These are phyloP conservation scores for Sardina pilchardus DNA, from an alignment of 2,113 vertebrate species.

Conservation along the genomic window DNA sequence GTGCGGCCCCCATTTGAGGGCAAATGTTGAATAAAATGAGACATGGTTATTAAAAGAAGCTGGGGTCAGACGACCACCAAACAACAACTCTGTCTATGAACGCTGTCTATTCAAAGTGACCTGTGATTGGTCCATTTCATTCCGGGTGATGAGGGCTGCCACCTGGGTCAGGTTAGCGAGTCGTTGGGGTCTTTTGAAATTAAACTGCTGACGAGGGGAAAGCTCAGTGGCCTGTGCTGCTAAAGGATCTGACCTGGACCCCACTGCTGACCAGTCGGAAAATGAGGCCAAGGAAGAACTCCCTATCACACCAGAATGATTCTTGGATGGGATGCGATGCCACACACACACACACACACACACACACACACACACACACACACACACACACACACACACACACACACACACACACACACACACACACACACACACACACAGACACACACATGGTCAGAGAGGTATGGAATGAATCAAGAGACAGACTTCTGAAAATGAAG, in stretches of 20 bases:
- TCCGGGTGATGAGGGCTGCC: background rate
- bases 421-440: background rate
- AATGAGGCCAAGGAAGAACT: slow-evolving; percentile 9
- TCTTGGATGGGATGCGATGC: background rate
- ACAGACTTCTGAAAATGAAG: background rate
- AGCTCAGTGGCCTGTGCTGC: background rate
- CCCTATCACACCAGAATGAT: background rate
- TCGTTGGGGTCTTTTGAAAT: background rate
- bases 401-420: background rate
- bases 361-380: background rate
- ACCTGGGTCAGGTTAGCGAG: background rate
- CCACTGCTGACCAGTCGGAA: background rate
- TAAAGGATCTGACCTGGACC: background rate
- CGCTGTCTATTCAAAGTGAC: slow-evolving; percentile 21
- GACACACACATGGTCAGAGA: too few relatives aligned
- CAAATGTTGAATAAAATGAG: background rate
- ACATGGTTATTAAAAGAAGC: background rate
- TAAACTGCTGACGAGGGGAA: background rate
- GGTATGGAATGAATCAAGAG: background rate
- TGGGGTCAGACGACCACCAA: background rate
- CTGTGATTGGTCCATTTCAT: background rate
- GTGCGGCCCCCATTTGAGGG: background rate
- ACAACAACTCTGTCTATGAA: background rate
- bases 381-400: background rate
- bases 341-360: background rate